Conservation (phyloP, 2,797 vertebrate genomes). For the Alauda arvensis region DNA sequence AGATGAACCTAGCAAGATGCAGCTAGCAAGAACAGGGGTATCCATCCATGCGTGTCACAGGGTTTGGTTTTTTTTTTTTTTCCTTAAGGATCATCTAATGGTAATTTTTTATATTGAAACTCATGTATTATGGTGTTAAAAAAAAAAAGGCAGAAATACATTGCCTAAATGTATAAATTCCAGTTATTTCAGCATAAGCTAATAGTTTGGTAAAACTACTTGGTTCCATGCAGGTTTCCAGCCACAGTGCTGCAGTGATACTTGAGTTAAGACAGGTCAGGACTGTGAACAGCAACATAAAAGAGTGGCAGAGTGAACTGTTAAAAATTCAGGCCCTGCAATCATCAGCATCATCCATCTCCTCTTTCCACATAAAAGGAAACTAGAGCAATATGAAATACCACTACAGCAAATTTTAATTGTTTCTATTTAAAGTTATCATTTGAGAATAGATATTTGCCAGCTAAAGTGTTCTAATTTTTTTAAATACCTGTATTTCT, state of each 20-base stretch:
- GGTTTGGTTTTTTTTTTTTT: not conserved
- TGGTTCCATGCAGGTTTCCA: not conserved
- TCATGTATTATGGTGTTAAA: not conserved
- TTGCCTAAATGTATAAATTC: not conserved
- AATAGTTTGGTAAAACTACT: not conserved
- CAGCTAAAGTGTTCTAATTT: not conserved
- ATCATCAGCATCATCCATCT: not conserved
- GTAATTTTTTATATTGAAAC: not conserved
- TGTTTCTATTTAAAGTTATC: not conserved
- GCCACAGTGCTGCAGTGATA: not conserved
- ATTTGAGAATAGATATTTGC: not conserved
- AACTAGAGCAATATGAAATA: not conserved
- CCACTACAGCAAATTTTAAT: not conserved
- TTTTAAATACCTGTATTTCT: not conserved
- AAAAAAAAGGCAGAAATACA: not conserved
- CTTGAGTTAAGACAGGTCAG: not conserved
- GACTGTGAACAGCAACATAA: not conserved
- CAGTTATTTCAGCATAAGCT: not conserved
- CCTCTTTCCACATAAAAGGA: not conserved
- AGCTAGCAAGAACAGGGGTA: not conserved
- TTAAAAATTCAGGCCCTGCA: not conserved
- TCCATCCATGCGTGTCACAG: rapidly evolving
- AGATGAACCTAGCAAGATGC: not conserved
- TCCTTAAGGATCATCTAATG: not conserved
- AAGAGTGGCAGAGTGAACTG: not conserved